Conservation (phyloP, 2,797 vertebrate genomes). For the Cyprinodon diabolis region DNA sequence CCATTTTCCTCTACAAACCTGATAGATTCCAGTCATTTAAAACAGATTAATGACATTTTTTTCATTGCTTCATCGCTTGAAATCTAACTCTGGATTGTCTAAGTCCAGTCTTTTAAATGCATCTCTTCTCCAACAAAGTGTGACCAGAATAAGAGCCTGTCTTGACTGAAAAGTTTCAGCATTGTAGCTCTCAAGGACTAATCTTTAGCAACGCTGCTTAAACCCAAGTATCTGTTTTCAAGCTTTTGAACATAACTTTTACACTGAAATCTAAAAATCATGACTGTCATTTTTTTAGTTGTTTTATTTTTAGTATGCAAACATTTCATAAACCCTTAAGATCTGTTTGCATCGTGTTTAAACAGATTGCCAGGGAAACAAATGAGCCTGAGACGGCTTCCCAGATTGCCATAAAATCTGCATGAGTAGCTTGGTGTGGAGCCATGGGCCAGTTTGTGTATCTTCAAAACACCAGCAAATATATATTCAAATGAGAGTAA, state of each 20-base stretch:
- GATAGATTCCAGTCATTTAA: background rate
- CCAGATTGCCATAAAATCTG: conserved; percentile 49
- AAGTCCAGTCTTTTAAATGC: background rate
- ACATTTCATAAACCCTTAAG: background rate
- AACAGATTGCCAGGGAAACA: conserved; percentile 31
- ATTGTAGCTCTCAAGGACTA: background rate
- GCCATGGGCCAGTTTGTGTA: conserved; percentile 31
- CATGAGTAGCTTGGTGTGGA: conserved; percentile 48
- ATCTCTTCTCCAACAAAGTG: background rate
- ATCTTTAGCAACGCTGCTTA: too few relatives aligned
- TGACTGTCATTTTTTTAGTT: background rate
- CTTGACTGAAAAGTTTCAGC: background rate
- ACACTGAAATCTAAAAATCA: background rate
- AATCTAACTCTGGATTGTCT: background rate
- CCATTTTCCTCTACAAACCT: too few relatives aligned
- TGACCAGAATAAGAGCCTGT: background rate
- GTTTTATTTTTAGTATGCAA: background rate
- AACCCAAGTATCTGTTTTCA: background rate
- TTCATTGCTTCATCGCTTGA: too few relatives aligned
- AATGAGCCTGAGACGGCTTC: conserved; percentile 29
- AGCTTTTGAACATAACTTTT: background rate
- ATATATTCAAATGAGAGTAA: conserved; percentile 25
- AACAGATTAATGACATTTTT: background rate
- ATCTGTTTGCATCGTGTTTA: conserved; percentile 18
- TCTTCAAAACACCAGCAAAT: conserved; percentile 46